A percentile compares a stretch with the other conserved stretches of the same genome.
Evolutionary conservation across 2,797 vertebrate genomes (phyloP).

Genomic region (Chaetophractus vellerosus): DNA sequence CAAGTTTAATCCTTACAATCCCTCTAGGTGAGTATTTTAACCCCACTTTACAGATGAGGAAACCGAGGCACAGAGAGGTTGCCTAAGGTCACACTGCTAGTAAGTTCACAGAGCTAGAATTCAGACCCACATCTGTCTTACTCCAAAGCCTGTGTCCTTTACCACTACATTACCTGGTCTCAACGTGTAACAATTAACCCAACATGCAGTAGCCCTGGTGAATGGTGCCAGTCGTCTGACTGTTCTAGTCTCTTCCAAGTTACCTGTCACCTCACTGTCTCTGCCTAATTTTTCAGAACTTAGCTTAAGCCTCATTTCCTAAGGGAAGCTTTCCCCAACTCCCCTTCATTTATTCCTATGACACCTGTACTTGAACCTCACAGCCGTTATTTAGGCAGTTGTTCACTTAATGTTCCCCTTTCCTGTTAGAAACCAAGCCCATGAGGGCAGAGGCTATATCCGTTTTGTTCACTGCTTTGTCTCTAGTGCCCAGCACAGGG

Average conservation of each 20-base stretch:
- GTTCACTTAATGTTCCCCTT: not conserved
- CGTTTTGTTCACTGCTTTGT: not conserved
- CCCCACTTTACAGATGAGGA: conserved; percentile 48
- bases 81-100: conserved; percentile 40
- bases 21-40: conserved; percentile 37
- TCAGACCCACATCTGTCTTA: not conserved
- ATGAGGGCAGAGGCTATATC: not conserved
- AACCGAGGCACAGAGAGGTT: conserved; percentile 10
- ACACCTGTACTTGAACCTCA: not conserved
- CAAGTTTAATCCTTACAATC: conserved; percentile 28
- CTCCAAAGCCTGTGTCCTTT: conserved; percentile 30
- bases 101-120: conserved; percentile 53
- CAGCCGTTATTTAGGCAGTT: not conserved
- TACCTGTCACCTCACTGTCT: not conserved
- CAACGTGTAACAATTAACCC: not conserved
- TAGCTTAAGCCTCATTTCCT: conserved; percentile 31
- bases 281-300: not conserved
- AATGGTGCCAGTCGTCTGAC: not conserved
- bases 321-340: not conserved
- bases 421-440: conserved; percentile 1
- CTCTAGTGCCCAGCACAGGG: not conserved
- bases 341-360: not conserved
- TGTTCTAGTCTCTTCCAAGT: not conserved
- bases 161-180: not conserved
- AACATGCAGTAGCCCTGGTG: not conserved